Evolutionary conservation across 2,113 vertebrate species (phyloP).

Genomic region (Raja brachyura): DNA sequence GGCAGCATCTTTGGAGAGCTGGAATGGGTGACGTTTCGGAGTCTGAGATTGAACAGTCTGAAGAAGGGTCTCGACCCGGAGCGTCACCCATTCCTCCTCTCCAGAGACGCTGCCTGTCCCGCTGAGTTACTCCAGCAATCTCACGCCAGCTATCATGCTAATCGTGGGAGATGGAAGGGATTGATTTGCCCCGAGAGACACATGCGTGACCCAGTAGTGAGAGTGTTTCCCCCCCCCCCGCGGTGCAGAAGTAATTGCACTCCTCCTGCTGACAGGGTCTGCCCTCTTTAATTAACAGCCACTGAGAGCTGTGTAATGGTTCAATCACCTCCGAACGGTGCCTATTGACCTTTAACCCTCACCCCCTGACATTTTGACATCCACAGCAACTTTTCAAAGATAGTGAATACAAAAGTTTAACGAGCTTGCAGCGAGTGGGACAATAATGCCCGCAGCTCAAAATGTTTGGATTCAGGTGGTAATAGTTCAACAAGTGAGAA

Average conservation of each 20-base stretch:
- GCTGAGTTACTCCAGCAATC: too few species aligned
- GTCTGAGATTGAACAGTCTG: too few species aligned
- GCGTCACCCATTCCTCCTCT: too few species aligned
- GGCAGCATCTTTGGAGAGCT: too few species aligned
- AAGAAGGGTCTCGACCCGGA: too few species aligned
- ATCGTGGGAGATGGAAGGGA: slow-evolving; percentile 14
- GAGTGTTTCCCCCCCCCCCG: background rate
- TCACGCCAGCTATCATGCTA: slow-evolving; percentile 7
- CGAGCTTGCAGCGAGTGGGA: background rate
- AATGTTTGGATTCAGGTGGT: background rate
- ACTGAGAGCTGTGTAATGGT: slow-evolving; percentile 35
- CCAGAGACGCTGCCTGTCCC: too few species aligned
- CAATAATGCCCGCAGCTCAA: background rate
- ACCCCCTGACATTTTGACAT: background rate
- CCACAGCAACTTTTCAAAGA: background rate
- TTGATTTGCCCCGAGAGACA: slow-evolving; percentile 29
- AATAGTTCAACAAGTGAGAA: background rate
- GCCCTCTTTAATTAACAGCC: slow-evolving; percentile 22
- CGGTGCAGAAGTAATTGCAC: slow-evolving; percentile 25
- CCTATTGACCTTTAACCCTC: slow-evolving; percentile 28
- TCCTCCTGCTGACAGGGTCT: slow-evolving; percentile 35
- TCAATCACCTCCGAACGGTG: slow-evolving; percentile 4
- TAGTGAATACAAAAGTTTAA: background rate
- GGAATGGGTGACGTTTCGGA: too few species aligned
- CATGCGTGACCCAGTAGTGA: background rate